A percentile compares a stretch with the other conserved stretches of the same genome.
Conservation (phyloP, 2,888 invertebrate species). For the Torymus tubicola region DNA sequence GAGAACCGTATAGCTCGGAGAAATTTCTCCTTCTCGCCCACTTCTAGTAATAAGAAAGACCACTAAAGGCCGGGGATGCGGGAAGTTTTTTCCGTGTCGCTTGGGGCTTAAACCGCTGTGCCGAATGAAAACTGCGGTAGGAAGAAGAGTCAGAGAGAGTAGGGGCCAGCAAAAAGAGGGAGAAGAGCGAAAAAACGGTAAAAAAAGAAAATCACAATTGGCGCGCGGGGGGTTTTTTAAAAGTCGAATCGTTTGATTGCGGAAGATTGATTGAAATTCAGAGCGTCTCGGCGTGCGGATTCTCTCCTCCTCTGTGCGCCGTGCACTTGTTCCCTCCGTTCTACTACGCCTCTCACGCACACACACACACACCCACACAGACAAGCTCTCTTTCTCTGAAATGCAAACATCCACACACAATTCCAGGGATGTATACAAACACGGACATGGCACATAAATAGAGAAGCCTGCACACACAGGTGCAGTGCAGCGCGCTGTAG, state of each 20-base stretch:
- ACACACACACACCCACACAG: not conserved
- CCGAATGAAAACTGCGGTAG: not conserved
- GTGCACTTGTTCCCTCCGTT: not conserved
- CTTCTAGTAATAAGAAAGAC: slow-evolving; percentile 16
- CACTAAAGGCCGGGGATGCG: not conserved
- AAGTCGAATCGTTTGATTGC: slow-evolving; percentile 47
- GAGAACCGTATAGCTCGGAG: no score
- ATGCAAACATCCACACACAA: no score
- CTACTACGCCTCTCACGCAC: not conserved
- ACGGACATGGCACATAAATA: no score
- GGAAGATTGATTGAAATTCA: slow-evolving; percentile 46
- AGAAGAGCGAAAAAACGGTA: not conserved
- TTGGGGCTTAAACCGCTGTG: slow-evolving; percentile 10
- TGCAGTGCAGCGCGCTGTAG: no score
- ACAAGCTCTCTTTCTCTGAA: not conserved
- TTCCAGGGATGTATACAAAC: not conserved
- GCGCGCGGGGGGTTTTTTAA: slow-evolving; percentile 18
- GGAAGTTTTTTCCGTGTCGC: not conserved
- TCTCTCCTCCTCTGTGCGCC: not conserved
- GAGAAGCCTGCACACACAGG: no score
- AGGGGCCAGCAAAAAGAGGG: not conserved
- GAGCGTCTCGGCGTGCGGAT: not conserved
- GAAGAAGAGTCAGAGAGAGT: not conserved
- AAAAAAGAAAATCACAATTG: not conserved
- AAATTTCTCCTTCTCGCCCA: not conserved